Evolutionary conservation across 1,140 invertebrate genomes (phyloP), one percentile per base, ranked within the genome.

Genomic region (Hylyphantes graminicola): DNA sequence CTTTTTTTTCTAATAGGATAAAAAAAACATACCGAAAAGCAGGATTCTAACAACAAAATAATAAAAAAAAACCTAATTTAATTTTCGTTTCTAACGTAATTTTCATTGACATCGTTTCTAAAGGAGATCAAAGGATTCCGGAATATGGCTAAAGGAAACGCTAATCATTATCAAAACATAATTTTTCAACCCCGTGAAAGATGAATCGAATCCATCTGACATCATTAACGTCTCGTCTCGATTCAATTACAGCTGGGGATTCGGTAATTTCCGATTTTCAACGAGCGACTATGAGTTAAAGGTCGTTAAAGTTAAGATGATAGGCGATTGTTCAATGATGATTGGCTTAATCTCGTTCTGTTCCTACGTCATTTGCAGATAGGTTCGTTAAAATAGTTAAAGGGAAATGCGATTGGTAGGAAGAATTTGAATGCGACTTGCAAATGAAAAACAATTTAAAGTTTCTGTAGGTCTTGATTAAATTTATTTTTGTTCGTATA

Each of bases 251-350:
- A 19, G 8, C 12, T 21, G 35, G 63, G 65, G 67, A 70, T 73
- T 51, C 68, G 59, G 59, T 59, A 19, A 81, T 81, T 73, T 63
- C 67, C 35, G 53, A 63, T 81, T 73, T 73, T 81, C 72, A 81
- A 81, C 63, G 55, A 72, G 57, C 7, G 21, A n/a, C 55, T 70
- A 19, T 17, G 35, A 73, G 50, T 50, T 73, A 55, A n/a, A 48
- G 68, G 64, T 73, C 79, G 57, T 81, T 81, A 81, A 73, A 72
- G 79, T 73, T 73, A 73, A 72, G 79, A 81, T 81, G 68, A 81
- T 50, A 59, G 79, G 48, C 21, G 67, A 73, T 81, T 81, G 79
- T 64, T 73, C 68, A 15, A 7, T 21, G 54, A 63, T 81, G 79
- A 81, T 81, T 81, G 79, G 15, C 59, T 81, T 73, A 81, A 73